Percentiles rank a stretch among this genome's conserved stretches.
Evolutionary conservation across 53 echinoderm and acorn worm genomes (phyloP).

Genomic region (Echinometra lucunter): DNA sequence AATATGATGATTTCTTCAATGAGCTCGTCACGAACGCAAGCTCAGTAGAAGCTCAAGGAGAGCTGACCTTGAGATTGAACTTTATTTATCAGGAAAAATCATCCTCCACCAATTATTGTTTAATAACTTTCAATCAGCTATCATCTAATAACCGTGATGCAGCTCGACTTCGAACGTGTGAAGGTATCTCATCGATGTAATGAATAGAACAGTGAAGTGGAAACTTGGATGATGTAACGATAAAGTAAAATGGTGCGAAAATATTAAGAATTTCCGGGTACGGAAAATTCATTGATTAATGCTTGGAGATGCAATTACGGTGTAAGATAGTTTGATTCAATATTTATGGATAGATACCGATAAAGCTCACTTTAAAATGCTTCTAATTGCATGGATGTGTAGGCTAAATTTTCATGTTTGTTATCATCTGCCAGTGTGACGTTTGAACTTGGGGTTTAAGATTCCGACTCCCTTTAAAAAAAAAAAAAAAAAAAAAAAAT

Average conservation of each 20-base stretch:
- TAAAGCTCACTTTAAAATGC: neutral
- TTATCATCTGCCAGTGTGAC: neutral
- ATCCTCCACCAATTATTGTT: conserved; percentile 15
- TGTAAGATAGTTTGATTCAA: neutral
- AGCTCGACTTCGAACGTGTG: neutral
- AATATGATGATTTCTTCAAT: conserved; percentile 6
- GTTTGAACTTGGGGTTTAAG: neutral
- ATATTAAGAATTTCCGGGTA: neutral
- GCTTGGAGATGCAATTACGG: neutral
- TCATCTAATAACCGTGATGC: neutral
- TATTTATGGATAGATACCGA: neutral
- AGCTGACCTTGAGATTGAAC: conserved; percentile 56
- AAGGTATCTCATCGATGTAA: neutral
- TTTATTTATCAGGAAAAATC: conserved; percentile 28
- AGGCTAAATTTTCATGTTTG: neutral
- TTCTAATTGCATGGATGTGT: too few relatives aligned
- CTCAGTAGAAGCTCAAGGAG: neutral
- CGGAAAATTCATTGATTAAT: neutral
- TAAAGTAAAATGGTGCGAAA: neutral
- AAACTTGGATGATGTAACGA: neutral
- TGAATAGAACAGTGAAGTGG: neutral
- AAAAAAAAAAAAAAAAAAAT: too few relatives aligned
- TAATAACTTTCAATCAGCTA: conserved; percentile 33
- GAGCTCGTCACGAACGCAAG: neutral
- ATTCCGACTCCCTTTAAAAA: neutral